These are phyloP conservation scores for Liodrosophila aerea DNA, from an alignment of 2,888 invertebrate genomes.

Conservation along the genomic window DNA sequence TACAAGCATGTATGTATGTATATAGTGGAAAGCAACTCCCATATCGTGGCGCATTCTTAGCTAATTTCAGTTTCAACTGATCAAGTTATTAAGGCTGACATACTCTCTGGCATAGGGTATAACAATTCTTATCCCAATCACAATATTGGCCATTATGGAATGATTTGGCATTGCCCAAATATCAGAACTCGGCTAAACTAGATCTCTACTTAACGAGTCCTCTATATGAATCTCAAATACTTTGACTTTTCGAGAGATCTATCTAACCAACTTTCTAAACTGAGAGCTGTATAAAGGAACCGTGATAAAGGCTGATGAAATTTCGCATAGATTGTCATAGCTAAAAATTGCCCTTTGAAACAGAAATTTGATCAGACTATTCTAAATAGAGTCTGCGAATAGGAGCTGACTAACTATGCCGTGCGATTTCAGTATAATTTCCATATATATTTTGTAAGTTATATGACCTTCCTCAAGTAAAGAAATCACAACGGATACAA, in stretches of 20 bases:
- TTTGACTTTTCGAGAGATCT: too few species aligned
- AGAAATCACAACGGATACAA: too few species aligned
- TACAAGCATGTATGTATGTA: not conserved
- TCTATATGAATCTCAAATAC: too few species aligned
- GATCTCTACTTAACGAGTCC: too few species aligned
- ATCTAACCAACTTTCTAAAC: not conserved
- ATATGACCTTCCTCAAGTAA: too few species aligned
- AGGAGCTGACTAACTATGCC: too few species aligned
- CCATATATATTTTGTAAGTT: too few species aligned
- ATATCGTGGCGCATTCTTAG: constrained; percentile 26
- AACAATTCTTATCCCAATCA: not conserved
- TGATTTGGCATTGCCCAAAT: not conserved
- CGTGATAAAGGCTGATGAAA: not conserved
- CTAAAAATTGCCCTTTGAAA: too few species aligned
- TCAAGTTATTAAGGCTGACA: constrained; percentile 35
- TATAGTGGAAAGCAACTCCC: not conserved
- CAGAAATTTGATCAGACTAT: not conserved
- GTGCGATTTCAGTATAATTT: too few species aligned
- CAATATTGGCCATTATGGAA: too few species aligned
- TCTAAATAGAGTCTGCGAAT: too few species aligned
- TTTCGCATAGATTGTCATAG: not conserved
- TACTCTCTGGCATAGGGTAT: not conserved
- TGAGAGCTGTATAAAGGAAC: not conserved
- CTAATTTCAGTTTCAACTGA: constrained; percentile 37
- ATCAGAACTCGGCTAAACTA: too few species aligned